Percentiles rank a stretch among this genome's conserved stretches.
These are phyloP conservation scores for Stenichneumon culpator DNA, from an alignment of 2,888 invertebrate species.

Conservation along the genomic window DNA sequence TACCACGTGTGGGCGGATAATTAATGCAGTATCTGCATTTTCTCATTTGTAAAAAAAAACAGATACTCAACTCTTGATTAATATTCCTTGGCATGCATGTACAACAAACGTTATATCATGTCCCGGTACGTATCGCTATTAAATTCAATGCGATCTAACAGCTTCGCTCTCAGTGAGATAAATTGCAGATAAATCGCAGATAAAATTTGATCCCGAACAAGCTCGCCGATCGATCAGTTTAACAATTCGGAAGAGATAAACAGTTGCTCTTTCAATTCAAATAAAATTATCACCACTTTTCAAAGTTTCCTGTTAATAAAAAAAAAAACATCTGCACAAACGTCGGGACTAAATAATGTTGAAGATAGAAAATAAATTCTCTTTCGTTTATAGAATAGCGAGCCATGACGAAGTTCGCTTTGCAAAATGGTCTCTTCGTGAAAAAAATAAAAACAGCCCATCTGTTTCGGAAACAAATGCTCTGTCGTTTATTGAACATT, in stretches of 20 bases:
- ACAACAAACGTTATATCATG: conserved; percentile 17
- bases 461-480: too few relatives aligned
- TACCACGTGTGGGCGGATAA: conserved; percentile 29
- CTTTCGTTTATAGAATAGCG: background rate
- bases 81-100: conserved; percentile 13
- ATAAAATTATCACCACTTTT: background rate
- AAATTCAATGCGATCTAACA: conserved; percentile 14
- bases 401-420: background rate
- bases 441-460: background rate
- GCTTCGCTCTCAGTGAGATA: background rate
- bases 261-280: background rate
- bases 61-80: conserved; percentile 5
- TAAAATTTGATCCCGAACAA: conserved; percentile 3
- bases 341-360: background rate
- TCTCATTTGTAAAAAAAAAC: background rate
- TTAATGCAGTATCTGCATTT: conserved; percentile 25
- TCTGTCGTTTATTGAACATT: too few relatives aligned
- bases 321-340: background rate
- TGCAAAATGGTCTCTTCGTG: background rate
- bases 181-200: background rate
- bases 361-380: background rate
- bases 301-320: background rate
- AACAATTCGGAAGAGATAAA: background rate
- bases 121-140: conserved; percentile 3
- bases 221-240: background rate